Evolutionary conservation across 2,113 vertebrate genomes (phyloP).

Genomic region (Oryzias curvinotus): DNA sequence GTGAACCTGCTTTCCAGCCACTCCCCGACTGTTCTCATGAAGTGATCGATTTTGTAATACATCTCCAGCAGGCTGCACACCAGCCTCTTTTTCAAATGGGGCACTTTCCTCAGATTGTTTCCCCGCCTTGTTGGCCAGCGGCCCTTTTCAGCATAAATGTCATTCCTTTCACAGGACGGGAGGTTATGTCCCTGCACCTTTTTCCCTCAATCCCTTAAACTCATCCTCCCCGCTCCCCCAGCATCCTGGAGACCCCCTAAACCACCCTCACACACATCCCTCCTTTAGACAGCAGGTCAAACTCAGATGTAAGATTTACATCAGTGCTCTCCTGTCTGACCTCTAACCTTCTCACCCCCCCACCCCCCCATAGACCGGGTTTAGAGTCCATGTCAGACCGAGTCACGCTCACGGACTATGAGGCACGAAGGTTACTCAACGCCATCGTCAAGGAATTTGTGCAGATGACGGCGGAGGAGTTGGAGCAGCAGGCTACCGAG

Average conservation of each 20-base stretch:
- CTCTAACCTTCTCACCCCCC: conserved; percentile 17
- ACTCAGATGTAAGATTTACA: conserved; percentile 16
- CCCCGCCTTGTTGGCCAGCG: conserved; percentile 43
- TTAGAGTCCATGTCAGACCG: conserved; percentile 83
- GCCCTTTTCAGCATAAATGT: conserved; percentile 51
- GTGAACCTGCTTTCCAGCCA: conserved; percentile 23
- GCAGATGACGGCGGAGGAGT: conserved; percentile 87
- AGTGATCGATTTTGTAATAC: conserved; percentile 70
- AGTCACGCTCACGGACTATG: conserved; percentile 83
- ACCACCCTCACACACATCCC: conserved; percentile 10
- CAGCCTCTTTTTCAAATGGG: conserved; percentile 45
- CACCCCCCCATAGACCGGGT: conserved; percentile 74
- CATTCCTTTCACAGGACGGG: conserved; percentile 35
- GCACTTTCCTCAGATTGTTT: conserved; percentile 72
- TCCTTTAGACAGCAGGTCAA: conserved; percentile 34
- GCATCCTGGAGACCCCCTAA: neutral
- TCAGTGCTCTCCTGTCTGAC: conserved; percentile 12
- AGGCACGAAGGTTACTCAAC: conserved; percentile 87
- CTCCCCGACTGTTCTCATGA: conserved; percentile 37
- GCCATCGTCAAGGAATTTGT: conserved; percentile 89
- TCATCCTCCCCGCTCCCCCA: conserved; percentile 14
- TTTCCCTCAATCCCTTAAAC: conserved; percentile 2
- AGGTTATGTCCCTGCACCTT: conserved; percentile 45
- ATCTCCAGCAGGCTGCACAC: conserved; percentile 50
- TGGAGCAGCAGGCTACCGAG: conserved; percentile 82